Conservation (phyloP, 1,140 invertebrate genomes). For the Delia radicum region DNA sequence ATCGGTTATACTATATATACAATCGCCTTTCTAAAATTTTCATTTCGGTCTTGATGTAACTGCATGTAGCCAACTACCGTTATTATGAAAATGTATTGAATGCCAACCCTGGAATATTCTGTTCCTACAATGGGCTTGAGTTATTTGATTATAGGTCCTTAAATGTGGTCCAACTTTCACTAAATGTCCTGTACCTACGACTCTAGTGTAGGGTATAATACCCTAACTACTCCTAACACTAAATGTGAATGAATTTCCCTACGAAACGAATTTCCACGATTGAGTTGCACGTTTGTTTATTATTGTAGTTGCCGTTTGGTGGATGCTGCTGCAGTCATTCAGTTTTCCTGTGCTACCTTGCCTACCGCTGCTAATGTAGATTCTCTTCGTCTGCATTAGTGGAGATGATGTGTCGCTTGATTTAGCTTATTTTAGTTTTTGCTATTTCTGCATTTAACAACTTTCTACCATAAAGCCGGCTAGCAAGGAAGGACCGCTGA, state of each 20-base stretch:
- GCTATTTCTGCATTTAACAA: background rate
- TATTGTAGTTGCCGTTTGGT: background rate
- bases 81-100: no score
- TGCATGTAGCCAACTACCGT: no score
- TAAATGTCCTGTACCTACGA: background rate
- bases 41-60: no score
- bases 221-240: background rate
- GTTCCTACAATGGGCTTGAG: no score
- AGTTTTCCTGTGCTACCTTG: no score
- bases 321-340: background rate
- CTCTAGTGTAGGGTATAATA: background rate
- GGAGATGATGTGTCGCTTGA: background rate
- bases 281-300: slow-evolving; percentile 4
- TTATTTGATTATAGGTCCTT: no score
- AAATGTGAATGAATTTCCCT: background rate
- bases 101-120: no score
- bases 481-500: background rate
- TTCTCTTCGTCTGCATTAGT: background rate
- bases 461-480: background rate
- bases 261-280: background rate
- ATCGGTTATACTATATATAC: no score
- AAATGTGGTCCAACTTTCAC: no score
- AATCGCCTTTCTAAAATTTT: no score
- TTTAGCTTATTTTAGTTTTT: background rate
- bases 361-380: background rate